A percentile compares a stretch with the other conserved stretches of the same genome.
Evolutionary conservation across 2,888 invertebrate genomes (phyloP).

Genomic region (Iselma pallidipennis): DNA sequence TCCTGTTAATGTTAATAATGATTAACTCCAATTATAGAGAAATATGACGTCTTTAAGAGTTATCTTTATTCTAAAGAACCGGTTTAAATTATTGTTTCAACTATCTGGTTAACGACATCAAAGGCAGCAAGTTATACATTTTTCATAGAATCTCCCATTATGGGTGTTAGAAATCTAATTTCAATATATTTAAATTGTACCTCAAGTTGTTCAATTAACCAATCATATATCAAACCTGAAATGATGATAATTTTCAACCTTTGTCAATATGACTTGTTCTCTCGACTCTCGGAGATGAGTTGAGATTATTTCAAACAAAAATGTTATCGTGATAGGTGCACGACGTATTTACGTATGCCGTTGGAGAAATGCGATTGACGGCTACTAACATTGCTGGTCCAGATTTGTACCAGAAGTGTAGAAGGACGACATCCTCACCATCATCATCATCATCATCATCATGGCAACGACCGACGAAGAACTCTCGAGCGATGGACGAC

Average conservation of each 20-base stretch:
- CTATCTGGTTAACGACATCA: background rate
- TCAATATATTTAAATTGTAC: background rate
- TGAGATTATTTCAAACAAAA: background rate
- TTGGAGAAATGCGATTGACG: slow-evolving; percentile 38
- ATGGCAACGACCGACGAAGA: slow-evolving; percentile 54
- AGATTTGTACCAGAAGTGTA: slow-evolving; percentile 29
- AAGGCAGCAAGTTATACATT: background rate
- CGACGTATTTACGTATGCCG: slow-evolving; percentile 31
- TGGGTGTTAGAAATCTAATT: slow-evolving; percentile 1
- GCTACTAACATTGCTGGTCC: slow-evolving; percentile 32
- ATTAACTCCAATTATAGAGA: background rate
- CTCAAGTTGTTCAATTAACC: background rate
- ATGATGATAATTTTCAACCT: background rate
- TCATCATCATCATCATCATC: background rate
- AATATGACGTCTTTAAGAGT: background rate
- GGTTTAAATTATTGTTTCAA: background rate
- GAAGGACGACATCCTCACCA: slow-evolving; percentile 3
- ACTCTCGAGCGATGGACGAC: slow-evolving; percentile 49
- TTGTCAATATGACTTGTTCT: too few species aligned
- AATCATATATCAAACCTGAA: background rate
- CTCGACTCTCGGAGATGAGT: background rate
- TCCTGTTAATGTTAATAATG: too few species aligned
- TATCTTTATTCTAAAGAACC: background rate
- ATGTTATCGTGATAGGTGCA: slow-evolving; percentile 16
- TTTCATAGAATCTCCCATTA: background rate